phyloP scores from a whole-genome alignment of 2,797 vertebrate genomes.

The Peromyscus melanophrys region DNA sequence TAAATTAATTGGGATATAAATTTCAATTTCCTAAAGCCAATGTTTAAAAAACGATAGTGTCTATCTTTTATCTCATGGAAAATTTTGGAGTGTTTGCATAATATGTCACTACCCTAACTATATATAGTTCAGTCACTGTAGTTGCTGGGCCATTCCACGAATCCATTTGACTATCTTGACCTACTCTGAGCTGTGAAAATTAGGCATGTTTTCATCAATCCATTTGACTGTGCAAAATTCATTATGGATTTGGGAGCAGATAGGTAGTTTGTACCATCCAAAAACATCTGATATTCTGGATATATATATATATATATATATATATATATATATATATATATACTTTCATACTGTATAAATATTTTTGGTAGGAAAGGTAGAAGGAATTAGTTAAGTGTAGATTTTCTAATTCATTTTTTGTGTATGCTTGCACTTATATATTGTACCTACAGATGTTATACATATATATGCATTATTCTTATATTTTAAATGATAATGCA shows the following conservation, averaged over 20 bases:
- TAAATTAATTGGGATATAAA: constrained; percentile 6
- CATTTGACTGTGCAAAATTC: constrained; percentile 54
- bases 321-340: too few relatives aligned
- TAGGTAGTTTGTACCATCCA: neutral
- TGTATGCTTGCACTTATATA: neutral
- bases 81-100: neutral
- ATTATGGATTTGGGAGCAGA: constrained; percentile 58
- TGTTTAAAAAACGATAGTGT: constrained; percentile 33
- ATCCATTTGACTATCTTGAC: neutral
- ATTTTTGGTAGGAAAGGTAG: neutral
- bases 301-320: neutral
- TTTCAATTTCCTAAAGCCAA: neutral
- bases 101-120: neutral
- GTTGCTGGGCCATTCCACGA: neutral
- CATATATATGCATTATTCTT: neutral
- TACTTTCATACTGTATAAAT: neutral
- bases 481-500: neutral
- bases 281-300: constrained; percentile 39
- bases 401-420: neutral
- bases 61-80: neutral
- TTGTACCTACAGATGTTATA: neutral
- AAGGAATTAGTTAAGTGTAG: neutral
- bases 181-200: neutral
- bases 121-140: neutral
- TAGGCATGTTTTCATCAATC: constrained; percentile 38